These are phyloP conservation scores for Xiphophorus couchianus DNA, from an alignment of 2,113 vertebrate genomes.

Conservation along the genomic window DNA sequence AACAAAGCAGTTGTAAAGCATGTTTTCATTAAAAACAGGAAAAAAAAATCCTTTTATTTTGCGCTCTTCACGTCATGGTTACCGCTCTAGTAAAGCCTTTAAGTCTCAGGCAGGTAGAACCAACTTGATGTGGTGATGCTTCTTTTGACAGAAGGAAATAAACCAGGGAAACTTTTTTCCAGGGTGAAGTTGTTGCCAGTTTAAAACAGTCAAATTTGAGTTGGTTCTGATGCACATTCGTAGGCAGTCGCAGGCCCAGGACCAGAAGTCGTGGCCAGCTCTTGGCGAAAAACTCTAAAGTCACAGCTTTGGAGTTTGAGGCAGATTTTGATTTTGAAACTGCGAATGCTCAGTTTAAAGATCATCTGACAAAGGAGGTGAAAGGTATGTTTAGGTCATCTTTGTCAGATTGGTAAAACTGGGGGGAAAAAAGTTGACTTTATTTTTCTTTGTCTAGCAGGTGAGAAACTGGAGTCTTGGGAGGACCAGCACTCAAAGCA, in stretches of 20 bases:
- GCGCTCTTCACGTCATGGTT: too few relatives aligned
- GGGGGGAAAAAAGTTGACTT: accelerated
- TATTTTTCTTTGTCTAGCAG: slow-evolving; percentile 8
- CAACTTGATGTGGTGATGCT: too few relatives aligned
- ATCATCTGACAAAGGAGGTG: slow-evolving; percentile 90
- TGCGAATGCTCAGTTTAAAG: slow-evolving; percentile 95
- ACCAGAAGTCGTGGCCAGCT: slow-evolving; percentile 92
- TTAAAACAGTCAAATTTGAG: neutral
- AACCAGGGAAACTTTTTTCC: too few relatives aligned
- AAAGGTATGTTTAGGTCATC: slow-evolving; percentile 75
- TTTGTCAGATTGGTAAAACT: neutral
- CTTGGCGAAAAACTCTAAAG: slow-evolving; percentile 85
- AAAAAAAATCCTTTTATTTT: too few relatives aligned
- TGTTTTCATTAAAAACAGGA: too few relatives aligned
- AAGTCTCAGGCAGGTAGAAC: too few relatives aligned
- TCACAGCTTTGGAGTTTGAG: slow-evolving; percentile 92
- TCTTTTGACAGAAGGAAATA: too few relatives aligned
- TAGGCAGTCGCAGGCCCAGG: slow-evolving; percentile 89
- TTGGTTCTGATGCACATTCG: neutral
- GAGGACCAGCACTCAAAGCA: slow-evolving; percentile 75
- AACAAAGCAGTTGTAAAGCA: too few relatives aligned
- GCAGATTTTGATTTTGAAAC: slow-evolving; percentile 98
- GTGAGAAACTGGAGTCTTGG: slow-evolving; percentile 83
- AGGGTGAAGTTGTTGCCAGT: neutral
- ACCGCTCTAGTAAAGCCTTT: too few relatives aligned